phyloP scores from a whole-genome alignment of 2,888 invertebrate genomes.

The Trichopoda pennipes region DNA sequence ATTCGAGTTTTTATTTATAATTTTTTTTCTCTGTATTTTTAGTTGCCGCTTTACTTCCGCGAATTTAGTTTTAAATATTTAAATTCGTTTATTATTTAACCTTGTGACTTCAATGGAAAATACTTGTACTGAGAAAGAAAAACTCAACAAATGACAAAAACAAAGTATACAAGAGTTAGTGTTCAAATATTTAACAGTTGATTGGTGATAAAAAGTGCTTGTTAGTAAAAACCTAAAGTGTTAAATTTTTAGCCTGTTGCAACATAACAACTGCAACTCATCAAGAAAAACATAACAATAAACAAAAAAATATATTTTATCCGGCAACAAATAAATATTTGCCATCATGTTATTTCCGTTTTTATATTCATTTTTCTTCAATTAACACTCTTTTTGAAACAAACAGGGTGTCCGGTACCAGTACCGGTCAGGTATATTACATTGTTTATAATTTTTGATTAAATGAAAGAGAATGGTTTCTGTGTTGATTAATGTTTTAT shows the following conservation, averaged over 20 bases:
- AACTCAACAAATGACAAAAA: background rate
- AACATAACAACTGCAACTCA: background rate
- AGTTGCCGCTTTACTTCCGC: constrained; percentile 49
- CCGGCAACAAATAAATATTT: constrained; percentile 32
- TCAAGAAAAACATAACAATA: background rate
- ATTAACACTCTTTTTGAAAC: background rate
- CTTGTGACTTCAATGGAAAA: constrained; percentile 36
- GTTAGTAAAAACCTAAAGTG: constrained; percentile 33
- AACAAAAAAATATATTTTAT: background rate
- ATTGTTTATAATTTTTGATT: no score
- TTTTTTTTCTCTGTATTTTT: constrained; percentile 30
- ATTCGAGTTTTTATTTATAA: background rate
- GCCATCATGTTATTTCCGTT: constrained; percentile 13
- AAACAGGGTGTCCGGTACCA: no score
- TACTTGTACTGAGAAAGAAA: constrained; percentile 3
- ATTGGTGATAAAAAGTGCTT: constrained; percentile 22
- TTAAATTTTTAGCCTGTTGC: constrained; percentile 35
- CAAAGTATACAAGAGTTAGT: background rate
- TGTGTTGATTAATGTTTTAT: no score
- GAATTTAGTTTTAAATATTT: constrained; percentile 54
- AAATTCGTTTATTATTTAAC: constrained; percentile 28
- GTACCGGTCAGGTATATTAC: no score
- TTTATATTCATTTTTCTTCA: background rate
- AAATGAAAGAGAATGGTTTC: no score
- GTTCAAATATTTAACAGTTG: background rate